Evolutionary conservation across 2,113 vertebrate genomes (phyloP), one percentile per base, ranked within the genome.

Genomic region (Heterocephalus glaber): DNA sequence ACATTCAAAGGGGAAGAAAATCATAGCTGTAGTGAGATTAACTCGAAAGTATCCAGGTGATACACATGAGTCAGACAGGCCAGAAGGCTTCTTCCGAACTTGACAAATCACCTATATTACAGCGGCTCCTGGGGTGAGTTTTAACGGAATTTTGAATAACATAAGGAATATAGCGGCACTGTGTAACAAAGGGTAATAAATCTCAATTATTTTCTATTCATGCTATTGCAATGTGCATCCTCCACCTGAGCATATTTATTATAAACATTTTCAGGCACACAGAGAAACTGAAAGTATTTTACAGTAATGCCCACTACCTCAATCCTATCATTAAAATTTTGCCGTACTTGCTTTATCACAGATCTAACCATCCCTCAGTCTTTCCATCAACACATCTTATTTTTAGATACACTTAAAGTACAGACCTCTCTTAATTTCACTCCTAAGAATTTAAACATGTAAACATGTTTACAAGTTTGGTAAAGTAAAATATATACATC

Each of bases 101-200:
- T 92, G 82, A 85, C 79, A 88, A 93, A 84, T 81, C 79, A 38
- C 38, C 41, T 72, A 20, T 41, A 33, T 6, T 61, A 28, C 68
- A 92, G 24, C 86, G 44, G 60, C 68, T 94, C 76, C 74, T 3
- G 2, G 0, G 35, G 70, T 4, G 12, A 10, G 41, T 61, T 95
- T 90, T 89, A 81, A 85, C 52, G 61, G 85, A 60, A 85, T 87
- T 87, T 61, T 86, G 76, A 95, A 83, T 58, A 90, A 80, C 70
- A 87, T 60, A 82, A 84, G 54, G 77, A 80, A 49, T 77, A 77
- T 56, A 94, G 86, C 0, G 79, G 66, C 66, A 7, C 24, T 28
- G 22, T 20, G 63, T 80, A 95, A 81, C 35, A 54, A 90, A 70
- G 17, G 17, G 44, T 41, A 92, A 86, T 66, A 81, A 92, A 93